phyloP scores from a whole-genome alignment of 1,140 invertebrate genomes.

The Onthophagus taurus region DNA sequence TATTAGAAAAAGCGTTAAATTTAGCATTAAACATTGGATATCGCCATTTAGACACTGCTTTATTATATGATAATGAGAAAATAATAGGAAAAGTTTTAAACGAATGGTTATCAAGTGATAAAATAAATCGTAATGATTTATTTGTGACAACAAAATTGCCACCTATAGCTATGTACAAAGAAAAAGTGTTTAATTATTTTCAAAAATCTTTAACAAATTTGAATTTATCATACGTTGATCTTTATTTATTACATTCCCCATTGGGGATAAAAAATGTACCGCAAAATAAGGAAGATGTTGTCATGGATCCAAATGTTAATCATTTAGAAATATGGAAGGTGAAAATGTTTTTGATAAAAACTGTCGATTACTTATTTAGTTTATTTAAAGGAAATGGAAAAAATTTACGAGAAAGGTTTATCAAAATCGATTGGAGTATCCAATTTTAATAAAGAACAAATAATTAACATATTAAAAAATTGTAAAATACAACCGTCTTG shows the following conservation, averaged over 20 bases:
- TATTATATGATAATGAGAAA: constrained; percentile 67
- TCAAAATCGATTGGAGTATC: constrained; percentile 71
- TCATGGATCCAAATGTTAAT: constrained; percentile 54
- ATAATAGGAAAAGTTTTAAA: constrained; percentile 62
- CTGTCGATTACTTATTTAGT: no score
- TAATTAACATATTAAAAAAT: constrained; percentile 52
- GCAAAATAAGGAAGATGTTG: no score
- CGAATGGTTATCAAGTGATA: constrained; percentile 55
- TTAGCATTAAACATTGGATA: constrained; percentile 49
- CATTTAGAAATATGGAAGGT: constrained; percentile 64
- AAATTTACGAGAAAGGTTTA: constrained; percentile 49
- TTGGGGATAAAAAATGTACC: constrained; percentile 49
- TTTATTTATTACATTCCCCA: constrained; percentile 75
- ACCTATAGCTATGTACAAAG: constrained; percentile 41
- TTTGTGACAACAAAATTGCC: constrained; percentile 70
- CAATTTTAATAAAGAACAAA: constrained; percentile 74
- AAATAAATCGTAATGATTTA: constrained; percentile 41
- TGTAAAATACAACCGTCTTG: constrained; percentile 58
- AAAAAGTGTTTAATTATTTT: constrained; percentile 60
- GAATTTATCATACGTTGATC: constrained; percentile 67
- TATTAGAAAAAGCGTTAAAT: constrained; percentile 55
- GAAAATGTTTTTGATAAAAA: no score
- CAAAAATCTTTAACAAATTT: constrained; percentile 60
- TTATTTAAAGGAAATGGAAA: constrained; percentile 10
- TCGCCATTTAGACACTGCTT: constrained; percentile 69